A percentile compares a stretch with the other conserved stretches of the same genome.
Evolutionary conservation across 2,113 vertebrate species (phyloP).

Genomic region (Desmodus rotundus): DNA sequence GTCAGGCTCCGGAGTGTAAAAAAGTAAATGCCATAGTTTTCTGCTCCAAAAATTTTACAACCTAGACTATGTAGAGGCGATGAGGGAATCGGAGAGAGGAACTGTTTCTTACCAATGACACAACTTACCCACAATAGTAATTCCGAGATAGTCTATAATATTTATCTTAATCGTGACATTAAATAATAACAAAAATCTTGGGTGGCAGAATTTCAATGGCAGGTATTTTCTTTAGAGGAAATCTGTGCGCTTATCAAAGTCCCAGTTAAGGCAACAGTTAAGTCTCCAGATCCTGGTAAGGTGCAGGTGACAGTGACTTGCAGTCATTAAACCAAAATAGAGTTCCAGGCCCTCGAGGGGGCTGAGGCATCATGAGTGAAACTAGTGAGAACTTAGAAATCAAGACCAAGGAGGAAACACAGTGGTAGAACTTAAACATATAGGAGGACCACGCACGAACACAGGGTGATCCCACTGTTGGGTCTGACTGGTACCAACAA

Average conservation of each 20-base stretch:
- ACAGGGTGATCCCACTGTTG: neutral
- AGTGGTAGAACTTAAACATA: neutral
- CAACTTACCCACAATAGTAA: neutral
- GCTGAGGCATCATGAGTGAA: neutral
- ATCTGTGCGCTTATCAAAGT: neutral
- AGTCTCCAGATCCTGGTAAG: neutral
- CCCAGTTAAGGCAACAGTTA: neutral
- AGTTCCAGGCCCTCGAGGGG: neutral
- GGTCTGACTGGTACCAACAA: neutral
- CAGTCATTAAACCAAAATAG: neutral
- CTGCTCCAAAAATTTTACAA: neutral
- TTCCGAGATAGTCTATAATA: neutral
- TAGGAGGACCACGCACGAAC: neutral
- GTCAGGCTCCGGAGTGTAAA: neutral
- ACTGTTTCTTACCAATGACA: neutral
- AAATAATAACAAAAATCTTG: neutral
- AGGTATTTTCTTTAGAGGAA: neutral
- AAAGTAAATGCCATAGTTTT: neutral
- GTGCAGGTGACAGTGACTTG: neutral
- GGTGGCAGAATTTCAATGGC: neutral
- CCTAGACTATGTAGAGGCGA: neutral
- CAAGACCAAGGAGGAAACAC: neutral
- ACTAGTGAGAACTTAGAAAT: neutral
- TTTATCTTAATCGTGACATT: neutral
- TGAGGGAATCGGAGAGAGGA: neutral